Base-by-base conservation (phyloP, 92 coral and sea anemone species). In the Epizoanthus ramosus region DNA sequence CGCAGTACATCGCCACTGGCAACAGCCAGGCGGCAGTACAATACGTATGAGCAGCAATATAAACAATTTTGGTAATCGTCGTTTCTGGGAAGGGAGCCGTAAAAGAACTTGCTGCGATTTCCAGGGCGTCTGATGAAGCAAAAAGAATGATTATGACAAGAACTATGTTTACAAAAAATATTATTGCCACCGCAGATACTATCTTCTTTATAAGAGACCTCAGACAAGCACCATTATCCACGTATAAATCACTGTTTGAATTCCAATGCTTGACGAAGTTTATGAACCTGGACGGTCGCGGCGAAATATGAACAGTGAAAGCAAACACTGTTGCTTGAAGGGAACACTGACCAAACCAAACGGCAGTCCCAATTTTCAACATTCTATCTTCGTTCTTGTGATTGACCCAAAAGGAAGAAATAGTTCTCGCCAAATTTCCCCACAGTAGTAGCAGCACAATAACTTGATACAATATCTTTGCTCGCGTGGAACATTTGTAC, bases 1-100 rank as follows among this genome's bases (percentile, higher is more conserved):
- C 86, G 24, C 65, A 41, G 50, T 80, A 81, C 28, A 86, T 58
- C 15, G 86, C 86, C 22, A 86, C 72, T 8, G 89, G 89, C 75
- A 86, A 72, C 35, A 86, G 9, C 89, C 89, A 86, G 8, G 86
- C 89, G 1, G 89, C 84, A 0, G 82, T 57, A 7, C 86, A 71
- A 28, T 67, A 86, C 6, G 53, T 2, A 5, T 57, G 73, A 19
- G 67, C 72, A 63, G 73, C 18, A 6, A 57, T 59, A 18, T 28
- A 33, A 9, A 79, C 45, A 7, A 53, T 31, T 43, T 75, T 73
- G 8, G n/a, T 50, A 0, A 81, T 61, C 5, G 18, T 61, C 57
- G 68, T 63, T 63, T 47, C 68, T 37, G 76, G 75, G 23, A 81
- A 66, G 2, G 89, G 89, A 35, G 86, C 35, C 6, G 73, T 75